Evolutionary conservation across 2,888 invertebrate genomes (phyloP), one percentile per base, ranked within the genome.

Genomic region (Boloria euphrosyne): DNA sequence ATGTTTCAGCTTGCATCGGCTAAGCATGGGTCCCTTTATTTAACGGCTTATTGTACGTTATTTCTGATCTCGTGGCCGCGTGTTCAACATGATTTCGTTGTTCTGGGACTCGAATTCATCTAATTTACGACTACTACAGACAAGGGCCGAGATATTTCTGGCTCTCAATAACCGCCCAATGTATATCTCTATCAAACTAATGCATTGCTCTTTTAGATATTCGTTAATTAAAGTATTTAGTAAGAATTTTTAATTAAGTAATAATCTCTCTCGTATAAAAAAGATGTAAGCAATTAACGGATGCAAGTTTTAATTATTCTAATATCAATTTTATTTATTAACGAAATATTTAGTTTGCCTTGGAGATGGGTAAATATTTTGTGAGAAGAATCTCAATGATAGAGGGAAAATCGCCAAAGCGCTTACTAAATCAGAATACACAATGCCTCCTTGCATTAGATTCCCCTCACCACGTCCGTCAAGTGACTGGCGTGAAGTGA

Each of bases 401-500:
- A 31, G 31, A 44, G 31, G 17, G 46, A 61, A 59, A 63, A 49
- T 49, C 43, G 53, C 16, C 65, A 71, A 85, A 84, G 78, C 74
- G 73, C 72, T 77, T 76, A 81, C 82, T 81, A 83, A 82, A 84
- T 82, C 76, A 75, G 75, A 79, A 78, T 78, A 80, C 65, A 85
- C 84, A 84, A 83, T 83, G 76, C 73, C 74, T 78, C 75, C 75
- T 73, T 75, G 73, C 77, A 81, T 82, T 79, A 76, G 73, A 75
- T 80, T 83, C 84, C 86, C 89, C 84, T 75, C 77, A 78, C 80
- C 79, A 79, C 78, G 84, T 84, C 81, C 76, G 76, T 71, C 69
- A 61, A 80, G 75, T 85, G 87, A 86, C 80, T 86, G 86, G 82
- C 88, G 78, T 86, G 81, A 81, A 89, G 85, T 80, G 82, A 78